Percentiles rank a stretch among this genome's conserved stretches.
Conservation (phyloP, 2,113 vertebrate genomes). For the Macheiramphus alcinus region DNA sequence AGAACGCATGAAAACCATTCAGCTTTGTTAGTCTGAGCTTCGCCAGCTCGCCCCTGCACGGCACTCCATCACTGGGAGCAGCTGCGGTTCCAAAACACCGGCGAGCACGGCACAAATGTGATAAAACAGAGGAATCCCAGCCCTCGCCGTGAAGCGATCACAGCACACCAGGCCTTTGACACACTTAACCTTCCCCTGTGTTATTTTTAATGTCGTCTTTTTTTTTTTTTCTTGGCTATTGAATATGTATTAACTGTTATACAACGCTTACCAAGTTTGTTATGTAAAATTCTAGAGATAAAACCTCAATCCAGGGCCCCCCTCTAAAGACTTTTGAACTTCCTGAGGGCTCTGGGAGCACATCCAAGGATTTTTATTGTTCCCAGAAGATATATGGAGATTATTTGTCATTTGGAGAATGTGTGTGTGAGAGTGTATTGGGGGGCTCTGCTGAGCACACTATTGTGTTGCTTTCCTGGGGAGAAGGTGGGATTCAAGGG, state of each 20-base stretch:
- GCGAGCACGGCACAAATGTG: neutral
- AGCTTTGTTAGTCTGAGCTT: neutral
- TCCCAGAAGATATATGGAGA: slow-evolving; percentile 21
- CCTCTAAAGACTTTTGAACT: slow-evolving; percentile 35
- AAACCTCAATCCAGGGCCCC: slow-evolving; percentile 38
- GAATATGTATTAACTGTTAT: slow-evolving; percentile 67
- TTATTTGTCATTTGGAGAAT: slow-evolving; percentile 34
- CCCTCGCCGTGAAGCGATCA: neutral
- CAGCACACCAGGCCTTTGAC: slow-evolving; percentile 27
- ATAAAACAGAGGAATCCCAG: neutral
- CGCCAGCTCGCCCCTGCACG: neutral
- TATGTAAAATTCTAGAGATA: slow-evolving; percentile 48
- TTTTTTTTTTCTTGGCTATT: neutral
- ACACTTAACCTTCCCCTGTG: slow-evolving; percentile 21
- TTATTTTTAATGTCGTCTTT: slow-evolving; percentile 8
- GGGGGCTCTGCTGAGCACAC: neutral
- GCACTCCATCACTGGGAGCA: neutral
- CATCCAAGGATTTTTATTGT: slow-evolving; percentile 42
- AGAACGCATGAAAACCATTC: neutral
- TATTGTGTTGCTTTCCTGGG: slow-evolving; percentile 22
- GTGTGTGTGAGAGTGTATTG: neutral
- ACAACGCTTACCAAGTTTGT: slow-evolving; percentile 44
- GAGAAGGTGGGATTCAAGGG: slow-evolving; percentile 34
- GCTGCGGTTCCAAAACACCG: neutral
- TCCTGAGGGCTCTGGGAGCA: slow-evolving; percentile 43